Percentiles rank a stretch among this genome's conserved stretches.
Conservation (phyloP, 2,797 vertebrate species). For the Gymnopithys bicolor region DNA sequence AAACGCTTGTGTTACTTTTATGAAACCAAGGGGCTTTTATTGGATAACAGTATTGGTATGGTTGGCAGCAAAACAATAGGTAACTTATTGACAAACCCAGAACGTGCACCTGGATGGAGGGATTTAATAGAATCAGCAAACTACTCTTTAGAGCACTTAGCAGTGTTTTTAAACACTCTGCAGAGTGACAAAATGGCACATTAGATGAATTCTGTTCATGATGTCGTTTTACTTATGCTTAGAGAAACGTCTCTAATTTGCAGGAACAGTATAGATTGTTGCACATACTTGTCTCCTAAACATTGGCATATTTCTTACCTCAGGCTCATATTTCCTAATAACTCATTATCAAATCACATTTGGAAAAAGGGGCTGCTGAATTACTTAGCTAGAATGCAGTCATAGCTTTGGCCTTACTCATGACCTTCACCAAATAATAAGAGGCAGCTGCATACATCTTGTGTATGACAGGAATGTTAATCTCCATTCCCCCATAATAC, state of each 20-base stretch:
- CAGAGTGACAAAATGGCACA: not conserved
- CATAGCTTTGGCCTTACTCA: conserved; percentile 20
- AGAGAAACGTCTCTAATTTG: not conserved
- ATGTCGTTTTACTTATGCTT: not conserved
- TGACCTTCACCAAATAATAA: conserved; percentile 49
- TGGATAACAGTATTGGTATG: not conserved
- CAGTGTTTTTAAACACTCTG: not conserved
- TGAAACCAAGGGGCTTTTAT: not conserved
- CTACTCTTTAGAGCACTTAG: not conserved
- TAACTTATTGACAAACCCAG: not conserved
- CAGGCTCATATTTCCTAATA: not conserved
- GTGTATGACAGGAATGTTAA: conserved; percentile 27
- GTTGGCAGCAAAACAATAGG: not conserved
- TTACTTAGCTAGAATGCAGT: conserved; percentile 10
- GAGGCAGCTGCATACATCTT: conserved; percentile 10
- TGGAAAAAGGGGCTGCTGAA: not conserved
- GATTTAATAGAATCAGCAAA: not conserved
- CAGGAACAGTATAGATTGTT: not conserved
- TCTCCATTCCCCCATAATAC: not conserved
- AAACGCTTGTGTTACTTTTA: not conserved
- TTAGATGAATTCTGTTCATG: not conserved
- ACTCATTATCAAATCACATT: conserved; percentile 8
- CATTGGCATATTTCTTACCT: not conserved
- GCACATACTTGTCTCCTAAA: not conserved
- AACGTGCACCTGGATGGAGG: not conserved